phyloP scores from a whole-genome alignment of 2,888 invertebrate genomes.

The Unio delphinus region DNA sequence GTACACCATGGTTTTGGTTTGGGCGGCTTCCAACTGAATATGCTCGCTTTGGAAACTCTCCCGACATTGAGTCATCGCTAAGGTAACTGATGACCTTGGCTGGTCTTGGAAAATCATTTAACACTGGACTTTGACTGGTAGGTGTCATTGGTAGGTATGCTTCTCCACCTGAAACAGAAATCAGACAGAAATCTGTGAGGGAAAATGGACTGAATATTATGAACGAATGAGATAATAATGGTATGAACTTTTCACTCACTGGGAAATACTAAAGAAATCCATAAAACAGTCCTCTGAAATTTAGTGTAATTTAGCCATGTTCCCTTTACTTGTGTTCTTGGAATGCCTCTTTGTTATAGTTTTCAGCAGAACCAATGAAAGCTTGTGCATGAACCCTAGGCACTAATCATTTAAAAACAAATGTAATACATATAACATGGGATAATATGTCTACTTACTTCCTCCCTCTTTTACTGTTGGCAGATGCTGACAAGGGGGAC shows the following conservation, averaged over 20 bases:
- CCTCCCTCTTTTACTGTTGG: conserved; percentile 62
- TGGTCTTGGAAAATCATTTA: conserved; percentile 76
- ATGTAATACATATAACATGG: no score
- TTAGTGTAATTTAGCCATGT: no score
- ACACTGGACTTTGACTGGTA: conserved; percentile 40
- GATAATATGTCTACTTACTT: conserved; percentile 42
- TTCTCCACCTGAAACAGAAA: conserved; percentile 74
- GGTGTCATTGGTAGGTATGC: conserved; percentile 60
- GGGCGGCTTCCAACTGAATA: conserved; percentile 90
- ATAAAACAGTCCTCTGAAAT: no score
- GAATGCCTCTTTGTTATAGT: no score
- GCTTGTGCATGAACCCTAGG: no score
- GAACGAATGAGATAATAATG: not conserved
- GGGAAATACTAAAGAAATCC: no score
- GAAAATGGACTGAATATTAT: not conserved
- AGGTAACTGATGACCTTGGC: conserved; percentile 83
- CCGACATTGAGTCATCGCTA: conserved; percentile 74
- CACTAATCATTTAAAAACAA: no score
- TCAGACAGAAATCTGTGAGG: no score
- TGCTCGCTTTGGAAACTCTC: conserved; percentile 77
- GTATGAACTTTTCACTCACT: no score
- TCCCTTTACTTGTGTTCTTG: no score
- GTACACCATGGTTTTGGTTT: conserved; percentile 26
- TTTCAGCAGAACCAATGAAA: no score
- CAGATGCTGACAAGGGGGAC: conserved; percentile 77